A percentile compares a stretch with the other conserved stretches of the same genome.
These are phyloP conservation scores for Chrysogorgia sp. DNA, from an alignment of 92 coral and sea anemone genomes.

Conservation along the genomic window DNA sequence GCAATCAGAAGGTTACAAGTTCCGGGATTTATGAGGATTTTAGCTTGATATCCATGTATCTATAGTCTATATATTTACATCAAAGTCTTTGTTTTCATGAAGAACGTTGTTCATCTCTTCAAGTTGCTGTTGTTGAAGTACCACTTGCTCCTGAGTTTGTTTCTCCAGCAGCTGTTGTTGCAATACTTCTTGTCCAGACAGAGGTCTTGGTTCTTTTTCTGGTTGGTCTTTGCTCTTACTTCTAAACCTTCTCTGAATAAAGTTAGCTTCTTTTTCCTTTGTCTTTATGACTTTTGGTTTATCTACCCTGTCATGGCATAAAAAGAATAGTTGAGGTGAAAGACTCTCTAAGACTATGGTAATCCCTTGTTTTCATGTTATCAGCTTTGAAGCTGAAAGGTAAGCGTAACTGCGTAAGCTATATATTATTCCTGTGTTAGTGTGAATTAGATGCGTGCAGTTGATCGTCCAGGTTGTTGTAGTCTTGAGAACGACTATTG, in stretches of 20 bases:
- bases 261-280: conserved; percentile 32
- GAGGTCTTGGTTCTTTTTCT: conserved; percentile 7
- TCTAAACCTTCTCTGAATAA: conserved; percentile 29
- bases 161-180: not conserved
- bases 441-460: too few relatives aligned
- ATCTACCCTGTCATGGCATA: not conserved
- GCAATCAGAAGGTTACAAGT: too few relatives aligned
- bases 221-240: conserved; percentile 15
- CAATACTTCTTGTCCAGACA: not conserved
- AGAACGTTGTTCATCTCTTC: conserved; percentile 2
- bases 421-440: too few relatives aligned
- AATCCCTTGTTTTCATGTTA: too few relatives aligned
- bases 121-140: not conserved
- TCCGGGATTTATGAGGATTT: too few relatives aligned
- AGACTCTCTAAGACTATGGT: not conserved
- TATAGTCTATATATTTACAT: conserved; percentile 1
- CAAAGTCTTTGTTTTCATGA: conserved; percentile 22
- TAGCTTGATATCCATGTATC: too few relatives aligned
- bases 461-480: too few relatives aligned
- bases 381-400: too few relatives aligned
- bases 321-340: too few relatives aligned
- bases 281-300: conserved; percentile 11
- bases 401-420: too few relatives aligned
- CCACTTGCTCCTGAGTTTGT: not conserved
- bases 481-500: too few relatives aligned